phyloP scores from a whole-genome alignment of 2,888 invertebrate species.

The Brachyptera putata region DNA sequence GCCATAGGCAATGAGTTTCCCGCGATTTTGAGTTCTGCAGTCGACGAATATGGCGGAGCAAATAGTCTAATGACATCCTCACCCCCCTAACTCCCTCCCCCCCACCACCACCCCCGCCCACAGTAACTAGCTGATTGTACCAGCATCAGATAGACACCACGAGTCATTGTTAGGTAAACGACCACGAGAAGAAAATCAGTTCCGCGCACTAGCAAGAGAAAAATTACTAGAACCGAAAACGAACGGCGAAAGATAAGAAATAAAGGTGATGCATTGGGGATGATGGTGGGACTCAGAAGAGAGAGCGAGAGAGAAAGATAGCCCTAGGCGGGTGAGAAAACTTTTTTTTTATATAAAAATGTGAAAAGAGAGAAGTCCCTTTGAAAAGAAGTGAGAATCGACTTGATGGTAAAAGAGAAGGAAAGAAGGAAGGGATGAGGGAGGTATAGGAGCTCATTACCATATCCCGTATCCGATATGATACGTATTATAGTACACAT shows the following conservation, averaged over 20 bases:
- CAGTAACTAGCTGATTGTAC: too few species aligned
- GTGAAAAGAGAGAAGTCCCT: conserved; percentile 1
- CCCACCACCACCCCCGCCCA: conserved; percentile 25
- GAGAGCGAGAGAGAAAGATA: conserved; percentile 7
- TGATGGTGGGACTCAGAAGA: too few species aligned
- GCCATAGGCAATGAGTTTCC: too few species aligned
- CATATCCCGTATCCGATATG: conserved; percentile 14
- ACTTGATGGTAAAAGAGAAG: background rate
- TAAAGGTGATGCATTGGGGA: conserved; percentile 26
- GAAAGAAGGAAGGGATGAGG: background rate
- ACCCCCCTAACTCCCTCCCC: conserved; percentile 28
- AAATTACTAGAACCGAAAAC: conserved; percentile 28
- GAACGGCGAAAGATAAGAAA: conserved; percentile 21
- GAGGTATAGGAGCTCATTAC: conserved; percentile 8
- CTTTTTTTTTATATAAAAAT: conserved; percentile 17
- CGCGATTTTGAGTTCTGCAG: too few species aligned
- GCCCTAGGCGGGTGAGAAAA: too few species aligned
- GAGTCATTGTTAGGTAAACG: conserved; percentile 33
- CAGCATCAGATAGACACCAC: conserved; percentile 30
- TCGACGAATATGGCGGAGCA: background rate
- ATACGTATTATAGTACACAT: too few species aligned
- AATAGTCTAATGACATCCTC: conserved; percentile 27
- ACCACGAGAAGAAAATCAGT: conserved; percentile 32
- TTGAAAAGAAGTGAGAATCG: conserved; percentile 6
- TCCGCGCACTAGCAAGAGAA: conserved; percentile 31